Base-by-base conservation (phyloP, 2,888 invertebrate genomes). In the Calliphora vomitoria region DNA sequence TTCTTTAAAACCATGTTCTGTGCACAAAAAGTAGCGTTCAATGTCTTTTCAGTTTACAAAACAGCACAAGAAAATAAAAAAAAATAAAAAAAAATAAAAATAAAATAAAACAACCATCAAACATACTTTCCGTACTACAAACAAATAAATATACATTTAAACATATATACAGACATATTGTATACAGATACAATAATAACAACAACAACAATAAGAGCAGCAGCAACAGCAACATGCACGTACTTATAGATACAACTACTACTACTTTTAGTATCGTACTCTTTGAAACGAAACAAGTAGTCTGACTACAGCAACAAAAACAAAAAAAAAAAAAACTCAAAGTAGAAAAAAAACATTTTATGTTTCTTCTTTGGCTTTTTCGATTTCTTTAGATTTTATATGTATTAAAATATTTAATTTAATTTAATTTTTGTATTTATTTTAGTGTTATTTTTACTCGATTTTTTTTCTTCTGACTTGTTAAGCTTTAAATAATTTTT, bases 31-130 rank as follows among this genome's bases (percentile, higher is more conserved):
- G 60, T 68, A 60, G 64, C 62, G 80, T 85, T 85, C 85, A 85
- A 80, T 80, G 85, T 80, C 80, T 85, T 80, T 85, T 85, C 41
- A 75, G 79, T 80, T 80, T 66, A 74, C 20, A 72, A 72, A 53
- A 55, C 55, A 72, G 20, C 38, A 55, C 38, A 55, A 38, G 44
- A 25, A 75, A 69, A 81, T 68, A 72, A 68, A n/a, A 4, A 1
- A 11, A 66, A 55, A 58, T 35, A 50, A 76, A 80, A 69, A 81
- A 75, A 72, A 68, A n/a, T 8, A 1, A 11, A 66, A 55, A 58
- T 35, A 50, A 76, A 80, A 80, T 80, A 50, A 80, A 69, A 35
- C 82, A 78, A 83, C 83, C 76, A 72, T 71, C 76, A 85, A 80
- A 75, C 74, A 75, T 75, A 85, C 80, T 85, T 85, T 80, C 62